Conservation (phyloP, 1,140 invertebrate species). For the Drosophila santomea region DNA sequence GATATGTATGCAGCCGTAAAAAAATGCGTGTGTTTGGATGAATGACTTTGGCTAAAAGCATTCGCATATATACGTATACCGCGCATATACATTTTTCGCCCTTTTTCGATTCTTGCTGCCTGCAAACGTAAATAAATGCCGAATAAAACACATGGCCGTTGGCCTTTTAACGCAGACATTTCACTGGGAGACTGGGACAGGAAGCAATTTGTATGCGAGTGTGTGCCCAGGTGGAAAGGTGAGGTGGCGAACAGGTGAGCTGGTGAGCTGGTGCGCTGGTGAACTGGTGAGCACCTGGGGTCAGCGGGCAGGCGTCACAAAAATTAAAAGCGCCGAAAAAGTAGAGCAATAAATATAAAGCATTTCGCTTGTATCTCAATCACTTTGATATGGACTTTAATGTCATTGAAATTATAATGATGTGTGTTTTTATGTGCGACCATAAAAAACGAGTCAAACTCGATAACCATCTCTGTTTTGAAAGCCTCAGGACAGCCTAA, state of each 20-base stretch:
- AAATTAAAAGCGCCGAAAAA: constrained; percentile 62
- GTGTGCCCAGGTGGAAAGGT: constrained; percentile 5
- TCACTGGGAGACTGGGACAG: constrained; percentile 43
- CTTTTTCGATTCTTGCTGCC: constrained; percentile 16
- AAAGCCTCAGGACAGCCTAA: not conserved
- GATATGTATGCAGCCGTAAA: constrained; percentile 25
- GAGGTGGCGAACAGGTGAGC: not conserved
- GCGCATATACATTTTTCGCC: constrained; percentile 32
- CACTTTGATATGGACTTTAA: constrained; percentile 79
- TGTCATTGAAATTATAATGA: constrained; percentile 83
- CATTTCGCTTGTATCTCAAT: constrained; percentile 74
- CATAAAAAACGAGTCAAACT: constrained; percentile 46
- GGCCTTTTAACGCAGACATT: constrained; percentile 57
- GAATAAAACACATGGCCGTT: constrained; percentile 64
- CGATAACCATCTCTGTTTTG: constrained; percentile 7
- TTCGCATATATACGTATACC: constrained; percentile 10
- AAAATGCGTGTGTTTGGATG: constrained; percentile 23
- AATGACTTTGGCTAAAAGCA: constrained; percentile 55
- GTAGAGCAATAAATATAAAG: constrained; percentile 64
- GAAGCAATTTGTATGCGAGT: constrained; percentile 47
- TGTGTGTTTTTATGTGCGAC: constrained; percentile 72
- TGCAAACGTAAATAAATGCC: constrained; percentile 57
- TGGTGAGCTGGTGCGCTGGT: constrained; percentile 15
- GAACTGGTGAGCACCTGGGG: constrained; percentile 26
- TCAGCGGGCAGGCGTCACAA: constrained; percentile 43